Base-by-base conservation (phyloP, 2,113 vertebrate species). In the Anarrhichthys ocellatus region DNA sequence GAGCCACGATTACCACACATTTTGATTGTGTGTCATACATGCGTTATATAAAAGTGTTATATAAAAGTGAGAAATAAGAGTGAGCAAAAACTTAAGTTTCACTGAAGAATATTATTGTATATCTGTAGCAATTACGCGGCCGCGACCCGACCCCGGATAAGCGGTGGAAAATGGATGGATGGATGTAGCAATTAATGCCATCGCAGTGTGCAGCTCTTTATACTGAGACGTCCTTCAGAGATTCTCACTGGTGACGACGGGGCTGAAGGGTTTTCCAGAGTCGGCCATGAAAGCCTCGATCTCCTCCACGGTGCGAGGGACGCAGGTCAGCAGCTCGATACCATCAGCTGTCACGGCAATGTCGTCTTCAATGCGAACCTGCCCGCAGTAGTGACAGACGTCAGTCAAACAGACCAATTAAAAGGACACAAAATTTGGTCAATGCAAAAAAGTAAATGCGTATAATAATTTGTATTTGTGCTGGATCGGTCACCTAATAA, bases 321-420 rank as follows among this genome's bases (percentile, higher is more conserved):
- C 97, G 0, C 97, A 98, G 4, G 97, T 98, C 80, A 99, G 95
- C 92, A 99, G 94, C 92, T 99, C 98, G 50, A 96, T 87, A 0
- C 98, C 97, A 0, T 27, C 82, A 6, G 94, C 92, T 0, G 97
- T 98, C 91, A 99, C 98, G 0, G 86, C 97, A 0, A 99, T 95
- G 78, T 99, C 95, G 0, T 99, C 98, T 87, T 99, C 98, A 1
- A 99, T 98, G 3, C 98, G 97, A 75, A 99, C 98, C 98, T 99
- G 93, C 8, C 68, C 17, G 61, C 40, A 80, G 40, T 0, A 3
- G 29, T 3, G 56, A 77, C 36, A 46, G 44, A 0, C 2, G 44
- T 75, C 22, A 76, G 22, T 59, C 44, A 76, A 22, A 69, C 58
- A 68, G 24, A 4, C 3, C 20, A 69, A 14, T 29, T 9, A 32